phyloP scores from a whole-genome alignment of 1,140 invertebrate species.

The Leptestheria dahalacensis region DNA sequence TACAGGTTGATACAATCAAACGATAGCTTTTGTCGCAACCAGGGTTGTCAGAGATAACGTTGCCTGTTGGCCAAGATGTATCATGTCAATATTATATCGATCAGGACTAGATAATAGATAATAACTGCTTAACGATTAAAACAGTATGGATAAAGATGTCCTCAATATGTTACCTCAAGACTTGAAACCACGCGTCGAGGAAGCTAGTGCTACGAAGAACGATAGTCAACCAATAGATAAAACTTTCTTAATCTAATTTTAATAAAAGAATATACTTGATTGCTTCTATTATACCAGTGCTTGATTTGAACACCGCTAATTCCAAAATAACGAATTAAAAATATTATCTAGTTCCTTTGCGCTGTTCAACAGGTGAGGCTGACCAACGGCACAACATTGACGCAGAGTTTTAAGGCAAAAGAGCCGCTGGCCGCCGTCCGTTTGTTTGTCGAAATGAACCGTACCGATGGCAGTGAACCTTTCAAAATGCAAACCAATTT shows the following conservation, averaged over 20 bases:
- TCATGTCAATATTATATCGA: too few species aligned
- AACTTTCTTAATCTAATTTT: too few species aligned
- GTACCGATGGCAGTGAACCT: slow-evolving; percentile 40
- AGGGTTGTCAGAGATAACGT: too few species aligned
- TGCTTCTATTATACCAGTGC: neutral
- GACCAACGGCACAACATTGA: slow-evolving; percentile 45
- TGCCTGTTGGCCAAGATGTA: too few species aligned
- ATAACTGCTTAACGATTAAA: too few species aligned
- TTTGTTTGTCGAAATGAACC: slow-evolving; percentile 62
- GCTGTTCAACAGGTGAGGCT: slow-evolving; percentile 38
- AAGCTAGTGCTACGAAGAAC: neutral
- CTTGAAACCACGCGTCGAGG: neutral
- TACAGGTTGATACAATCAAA: too few species aligned
- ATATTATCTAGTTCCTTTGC: too few species aligned
- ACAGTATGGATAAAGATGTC: slow-evolving; percentile 29
- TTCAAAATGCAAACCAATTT: slow-evolving; percentile 73
- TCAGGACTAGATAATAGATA: too few species aligned
- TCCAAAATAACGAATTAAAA: too few species aligned
- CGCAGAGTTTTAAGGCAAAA: slow-evolving; percentile 63
- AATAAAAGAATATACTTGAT: neutral
- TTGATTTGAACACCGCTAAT: too few species aligned
- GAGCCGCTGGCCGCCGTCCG: slow-evolving; percentile 79
- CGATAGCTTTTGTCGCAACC: too few species aligned
- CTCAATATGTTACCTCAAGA: slow-evolving; percentile 27
- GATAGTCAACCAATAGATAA: too few species aligned